Evolutionary conservation across 1,140 invertebrate genomes (phyloP).

Genomic region (Zaprionus lachaisei): DNA sequence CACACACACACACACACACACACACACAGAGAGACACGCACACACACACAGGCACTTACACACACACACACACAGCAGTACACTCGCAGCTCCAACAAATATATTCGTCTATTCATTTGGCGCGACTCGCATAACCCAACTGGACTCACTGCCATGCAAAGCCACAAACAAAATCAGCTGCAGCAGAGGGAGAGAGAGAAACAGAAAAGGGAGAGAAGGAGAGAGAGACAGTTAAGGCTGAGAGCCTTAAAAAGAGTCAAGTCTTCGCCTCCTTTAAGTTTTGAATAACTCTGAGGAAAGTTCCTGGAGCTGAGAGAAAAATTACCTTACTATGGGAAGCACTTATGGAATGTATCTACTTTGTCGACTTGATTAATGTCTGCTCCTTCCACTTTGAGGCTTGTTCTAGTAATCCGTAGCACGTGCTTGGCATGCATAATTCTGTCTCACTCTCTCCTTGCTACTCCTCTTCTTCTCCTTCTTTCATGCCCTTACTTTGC

Average conservation of each 20-base stretch:
- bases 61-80: conserved; percentile 7
- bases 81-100: conserved; percentile 42
- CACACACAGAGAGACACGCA: conserved; percentile 13
- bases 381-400: not conserved
- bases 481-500: not conserved
- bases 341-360: not conserved
- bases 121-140: conserved; percentile 58
- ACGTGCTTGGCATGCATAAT: not conserved
- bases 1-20: conserved; percentile 21
- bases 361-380: not conserved
- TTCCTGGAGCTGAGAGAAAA: not conserved
- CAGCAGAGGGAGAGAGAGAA: not conserved
- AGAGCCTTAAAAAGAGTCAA: not conserved
- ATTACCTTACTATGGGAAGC: not conserved
- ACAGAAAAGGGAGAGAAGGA: not conserved
- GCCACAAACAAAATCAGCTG: not conserved
- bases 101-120: conserved; percentile 79
- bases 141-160: not conserved
- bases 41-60: conserved; percentile 19
- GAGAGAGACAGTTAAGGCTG: not conserved
- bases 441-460: not conserved
- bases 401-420: not conserved
- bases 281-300: not conserved
- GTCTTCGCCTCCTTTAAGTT: not conserved
- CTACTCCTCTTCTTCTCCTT: not conserved